Evolutionary conservation across 2,888 invertebrate genomes (phyloP).

Genomic region (Ophraella communa): DNA sequence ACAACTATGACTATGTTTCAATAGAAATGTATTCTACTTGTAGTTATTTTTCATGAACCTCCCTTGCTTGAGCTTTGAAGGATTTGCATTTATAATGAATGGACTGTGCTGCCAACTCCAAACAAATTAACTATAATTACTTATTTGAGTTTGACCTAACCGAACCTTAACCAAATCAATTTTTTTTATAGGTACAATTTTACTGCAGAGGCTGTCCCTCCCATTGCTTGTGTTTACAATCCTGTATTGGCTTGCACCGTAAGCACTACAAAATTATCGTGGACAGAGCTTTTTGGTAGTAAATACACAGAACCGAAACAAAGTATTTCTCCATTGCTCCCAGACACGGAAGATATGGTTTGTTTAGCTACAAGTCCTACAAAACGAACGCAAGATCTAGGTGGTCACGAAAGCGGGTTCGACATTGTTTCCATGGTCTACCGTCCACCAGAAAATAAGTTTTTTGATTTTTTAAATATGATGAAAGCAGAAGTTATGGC

Average conservation of each 20-base stretch:
- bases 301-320: slow-evolving; percentile 3
- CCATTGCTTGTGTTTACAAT: slow-evolving; percentile 17
- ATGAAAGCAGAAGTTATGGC: slow-evolving; percentile 33
- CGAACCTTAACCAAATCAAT: not conserved
- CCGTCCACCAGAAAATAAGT: slow-evolving; percentile 48
- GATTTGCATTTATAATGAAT: no score
- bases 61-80: no score
- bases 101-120: no score
- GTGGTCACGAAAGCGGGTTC: not conserved
- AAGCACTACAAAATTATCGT: slow-evolving; percentile 30
- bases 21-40: no score
- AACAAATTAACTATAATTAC: no score
- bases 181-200: slow-evolving; percentile 19
- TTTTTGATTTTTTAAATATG: slow-evolving; percentile 41
- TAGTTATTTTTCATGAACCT: no score
- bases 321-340: slow-evolving; percentile 11
- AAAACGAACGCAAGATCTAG: not conserved
- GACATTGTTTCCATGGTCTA: slow-evolving; percentile 48
- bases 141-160: no score
- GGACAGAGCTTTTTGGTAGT: slow-evolving; percentile 39
- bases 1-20: no score
- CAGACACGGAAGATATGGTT: slow-evolving; percentile 6
- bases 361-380: not conserved
- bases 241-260: not conserved
- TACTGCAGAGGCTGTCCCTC: not conserved